Conservation (phyloP, 2,113 vertebrate genomes). For the Prinia subflava region DNA sequence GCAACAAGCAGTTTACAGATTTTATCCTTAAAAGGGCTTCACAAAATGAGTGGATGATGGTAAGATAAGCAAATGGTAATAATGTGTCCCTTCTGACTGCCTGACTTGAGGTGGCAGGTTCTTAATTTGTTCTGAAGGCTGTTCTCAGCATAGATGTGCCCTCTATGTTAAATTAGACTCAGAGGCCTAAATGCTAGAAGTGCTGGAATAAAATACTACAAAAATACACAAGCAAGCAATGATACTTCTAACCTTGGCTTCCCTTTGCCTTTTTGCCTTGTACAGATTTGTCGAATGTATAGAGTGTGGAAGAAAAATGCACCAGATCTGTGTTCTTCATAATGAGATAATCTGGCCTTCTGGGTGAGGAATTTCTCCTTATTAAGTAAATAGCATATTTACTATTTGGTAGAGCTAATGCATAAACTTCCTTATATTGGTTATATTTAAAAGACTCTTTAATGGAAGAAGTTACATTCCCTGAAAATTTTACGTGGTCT, state of each 20-base stretch:
- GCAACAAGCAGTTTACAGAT: not conserved
- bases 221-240: not conserved
- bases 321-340: constrained; percentile 98
- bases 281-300: constrained; percentile 93
- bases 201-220: not conserved
- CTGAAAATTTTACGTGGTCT: not conserved
- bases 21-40: not conserved
- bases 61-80: not conserved
- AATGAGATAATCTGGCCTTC: constrained; percentile 95
- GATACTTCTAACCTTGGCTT: not conserved
- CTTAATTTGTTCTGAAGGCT: not conserved
- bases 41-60: not conserved
- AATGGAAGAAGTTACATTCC: not conserved
- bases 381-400: not conserved
- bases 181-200: not conserved
- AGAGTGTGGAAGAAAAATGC: constrained; percentile 98
- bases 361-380: constrained; percentile 79
- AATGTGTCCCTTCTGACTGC: not conserved
- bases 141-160: not conserved
- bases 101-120: not conserved
- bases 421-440: not conserved
- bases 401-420: not conserved
- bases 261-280: not conserved
- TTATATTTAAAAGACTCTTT: not conserved
- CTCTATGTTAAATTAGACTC: not conserved